Base-by-base conservation (phyloP, 1,140 invertebrate species). In the Dolichoris vasculosae region DNA sequence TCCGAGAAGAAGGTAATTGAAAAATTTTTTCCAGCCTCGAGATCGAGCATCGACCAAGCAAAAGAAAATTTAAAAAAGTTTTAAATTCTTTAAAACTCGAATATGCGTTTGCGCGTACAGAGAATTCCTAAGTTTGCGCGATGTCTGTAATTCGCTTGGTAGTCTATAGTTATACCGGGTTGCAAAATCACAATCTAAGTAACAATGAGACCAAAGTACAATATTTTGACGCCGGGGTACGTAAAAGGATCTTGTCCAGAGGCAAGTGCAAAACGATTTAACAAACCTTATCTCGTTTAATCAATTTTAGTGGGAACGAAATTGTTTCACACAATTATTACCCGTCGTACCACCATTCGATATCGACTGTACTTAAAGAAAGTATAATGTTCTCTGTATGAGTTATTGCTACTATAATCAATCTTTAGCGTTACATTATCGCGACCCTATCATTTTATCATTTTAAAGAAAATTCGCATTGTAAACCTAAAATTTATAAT, bases 1-100 rank as follows among this genome's bases (percentile, higher is more conserved):
- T 73, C 77, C 32, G 77, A 85, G 78, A 38, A 81, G 35, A n/a
- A 63, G 59, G 40, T 77, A 63, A 85, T 85, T 73, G 83, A 85
- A 85, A 85, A 85, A 59, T 73, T 40, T 26, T 59, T 30, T 40
- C 15, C 40, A 30, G 71, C 64, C 32, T 40, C 30, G 46, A 80
- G n/a, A 67, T 40, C 43, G 20, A 79, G 43, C n/a, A 64, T 20
- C 17, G n/a, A 64, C 0, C 17, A 78, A 59, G 15, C 51, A 6
- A 59, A 20, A 78, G 51, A 17, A 55, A n/a, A n/a, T n/a, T 30
- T 30, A 40, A n/a, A 26, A 30, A 20, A 8, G 20, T 8, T 73
- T 9, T 11, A 67, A 15, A 73, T 15, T 3, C 9, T 76, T 77
- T 20, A 4, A 32, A 77, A 11, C 15, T 40, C 7, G 46, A 26